Evolutionary conservation across 2,888 invertebrate genomes (phyloP).

Genomic region (Ichneumoninae sp.): DNA sequence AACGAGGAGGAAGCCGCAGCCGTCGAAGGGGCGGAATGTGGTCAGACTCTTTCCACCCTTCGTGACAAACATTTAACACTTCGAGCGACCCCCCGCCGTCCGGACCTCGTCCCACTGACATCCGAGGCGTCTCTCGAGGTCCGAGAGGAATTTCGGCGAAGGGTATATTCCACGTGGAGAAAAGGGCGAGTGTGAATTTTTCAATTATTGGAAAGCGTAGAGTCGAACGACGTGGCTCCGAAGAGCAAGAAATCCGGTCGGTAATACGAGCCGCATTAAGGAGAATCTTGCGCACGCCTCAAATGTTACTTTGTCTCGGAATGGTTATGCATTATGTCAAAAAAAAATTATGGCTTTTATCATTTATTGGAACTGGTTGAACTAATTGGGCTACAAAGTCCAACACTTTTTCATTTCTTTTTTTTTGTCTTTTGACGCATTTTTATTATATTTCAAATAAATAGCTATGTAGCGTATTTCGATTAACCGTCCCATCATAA

Average conservation of each 20-base stretch:
- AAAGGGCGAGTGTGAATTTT: constrained; percentile 2
- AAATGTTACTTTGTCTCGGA: too few species aligned
- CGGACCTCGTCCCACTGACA: constrained; percentile 63
- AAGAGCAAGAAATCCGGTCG: neutral
- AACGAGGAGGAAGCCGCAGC: neutral
- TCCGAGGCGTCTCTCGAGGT: constrained; percentile 64
- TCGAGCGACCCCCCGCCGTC: constrained; percentile 56
- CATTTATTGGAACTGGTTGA: too few species aligned
- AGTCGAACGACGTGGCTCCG: neutral
- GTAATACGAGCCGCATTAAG: neutral
- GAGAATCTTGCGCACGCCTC: too few species aligned
- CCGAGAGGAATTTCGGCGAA: constrained; percentile 59
- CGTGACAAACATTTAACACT: constrained; percentile 77
- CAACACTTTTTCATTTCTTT: neutral
- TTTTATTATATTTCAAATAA: neutral
- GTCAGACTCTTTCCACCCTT: constrained; percentile 73
- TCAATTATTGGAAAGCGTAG: constrained; percentile 17
- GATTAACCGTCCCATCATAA: neutral
- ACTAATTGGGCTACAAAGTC: too few species aligned
- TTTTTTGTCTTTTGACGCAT: neutral
- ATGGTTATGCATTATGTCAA: too few species aligned
- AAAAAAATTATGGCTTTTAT: too few species aligned
- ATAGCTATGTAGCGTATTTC: neutral
- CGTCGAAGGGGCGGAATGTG: constrained; percentile 67
- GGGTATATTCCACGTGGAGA: constrained; percentile 11